Evolutionary conservation across 1,140 invertebrate species (phyloP).

Genomic region (Ceratina calcarata): DNA sequence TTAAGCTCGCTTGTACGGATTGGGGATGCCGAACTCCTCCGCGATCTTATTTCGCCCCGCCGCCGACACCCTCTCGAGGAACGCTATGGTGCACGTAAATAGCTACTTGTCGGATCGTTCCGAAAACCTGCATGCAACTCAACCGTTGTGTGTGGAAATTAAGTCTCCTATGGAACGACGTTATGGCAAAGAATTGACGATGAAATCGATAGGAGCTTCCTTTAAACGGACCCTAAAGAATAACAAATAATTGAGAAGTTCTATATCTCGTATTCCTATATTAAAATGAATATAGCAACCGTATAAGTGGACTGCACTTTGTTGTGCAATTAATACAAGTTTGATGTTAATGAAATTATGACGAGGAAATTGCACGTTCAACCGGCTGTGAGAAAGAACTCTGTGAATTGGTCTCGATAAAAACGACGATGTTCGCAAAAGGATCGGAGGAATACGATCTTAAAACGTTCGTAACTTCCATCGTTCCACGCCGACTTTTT

Average conservation of each 20-base stretch:
- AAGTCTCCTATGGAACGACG: slow-evolving; percentile 26
- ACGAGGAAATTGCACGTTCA: neutral
- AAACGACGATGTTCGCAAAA: neutral
- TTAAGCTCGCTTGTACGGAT: slow-evolving; percentile 70
- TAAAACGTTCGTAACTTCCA: slow-evolving; percentile 14
- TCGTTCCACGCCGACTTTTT: neutral
- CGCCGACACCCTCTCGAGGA: slow-evolving; percentile 56
- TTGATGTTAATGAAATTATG: neutral
- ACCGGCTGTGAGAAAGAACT: neutral
- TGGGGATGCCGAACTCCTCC: slow-evolving; percentile 42
- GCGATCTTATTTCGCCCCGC: slow-evolving; percentile 29
- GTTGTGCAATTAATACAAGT: neutral
- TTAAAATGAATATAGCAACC: too few species aligned
- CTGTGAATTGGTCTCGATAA: neutral
- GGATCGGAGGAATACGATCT: neutral
- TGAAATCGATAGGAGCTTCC: slow-evolving; percentile 46
- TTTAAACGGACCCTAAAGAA: neutral
- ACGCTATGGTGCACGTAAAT: slow-evolving; percentile 75
- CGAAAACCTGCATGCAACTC: slow-evolving; percentile 47
- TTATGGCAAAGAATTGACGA: slow-evolving; percentile 44
- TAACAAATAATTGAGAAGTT: neutral
- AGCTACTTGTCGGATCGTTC: slow-evolving; percentile 80
- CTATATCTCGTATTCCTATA: too few species aligned
- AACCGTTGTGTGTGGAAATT: slow-evolving; percentile 46
- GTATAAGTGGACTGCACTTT: too few species aligned